These are phyloP conservation scores for Hippopotamus amphibius DNA, from an alignment of 2,113 vertebrate genomes.

Conservation along the genomic window DNA sequence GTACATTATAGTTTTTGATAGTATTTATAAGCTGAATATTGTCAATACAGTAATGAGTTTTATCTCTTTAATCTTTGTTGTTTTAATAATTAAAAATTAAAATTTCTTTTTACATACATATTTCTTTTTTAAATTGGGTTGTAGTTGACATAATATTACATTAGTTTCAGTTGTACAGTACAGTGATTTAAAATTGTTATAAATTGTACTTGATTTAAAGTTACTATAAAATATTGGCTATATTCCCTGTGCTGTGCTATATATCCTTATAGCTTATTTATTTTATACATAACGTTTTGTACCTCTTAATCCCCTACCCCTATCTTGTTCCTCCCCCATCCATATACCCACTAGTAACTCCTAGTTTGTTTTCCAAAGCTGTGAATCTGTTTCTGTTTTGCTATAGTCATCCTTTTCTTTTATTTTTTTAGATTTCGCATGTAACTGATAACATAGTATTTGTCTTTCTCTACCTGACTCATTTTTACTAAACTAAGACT, in stretches of 20 bases:
- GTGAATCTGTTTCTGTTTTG: not conserved
- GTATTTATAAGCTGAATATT: not conserved
- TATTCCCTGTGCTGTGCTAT: not conserved
- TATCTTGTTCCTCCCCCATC: not conserved
- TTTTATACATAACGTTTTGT: not conserved
- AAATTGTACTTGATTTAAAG: not conserved
- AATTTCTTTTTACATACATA: not conserved
- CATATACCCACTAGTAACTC: not conserved
- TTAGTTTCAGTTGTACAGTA: not conserved
- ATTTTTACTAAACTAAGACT: no score
- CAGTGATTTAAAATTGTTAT: not conserved
- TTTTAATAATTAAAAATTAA: slow-evolving; percentile 1
- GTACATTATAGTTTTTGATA: not conserved
- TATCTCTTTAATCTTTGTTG: not conserved
- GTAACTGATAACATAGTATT: no score
- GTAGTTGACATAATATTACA: not conserved
- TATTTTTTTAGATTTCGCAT: no score
- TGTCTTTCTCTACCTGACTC: no score
- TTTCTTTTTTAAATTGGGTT: not conserved
- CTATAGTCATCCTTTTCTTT: not conserved
- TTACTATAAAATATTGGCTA: not conserved
- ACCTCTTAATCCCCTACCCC: not conserved
- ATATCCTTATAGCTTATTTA: not conserved
- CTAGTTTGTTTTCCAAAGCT: not conserved
- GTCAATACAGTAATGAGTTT: not conserved